Evolutionary conservation across 1,140 invertebrate genomes (phyloP).

Genomic region (Gyrodactylus salaris): DNA sequence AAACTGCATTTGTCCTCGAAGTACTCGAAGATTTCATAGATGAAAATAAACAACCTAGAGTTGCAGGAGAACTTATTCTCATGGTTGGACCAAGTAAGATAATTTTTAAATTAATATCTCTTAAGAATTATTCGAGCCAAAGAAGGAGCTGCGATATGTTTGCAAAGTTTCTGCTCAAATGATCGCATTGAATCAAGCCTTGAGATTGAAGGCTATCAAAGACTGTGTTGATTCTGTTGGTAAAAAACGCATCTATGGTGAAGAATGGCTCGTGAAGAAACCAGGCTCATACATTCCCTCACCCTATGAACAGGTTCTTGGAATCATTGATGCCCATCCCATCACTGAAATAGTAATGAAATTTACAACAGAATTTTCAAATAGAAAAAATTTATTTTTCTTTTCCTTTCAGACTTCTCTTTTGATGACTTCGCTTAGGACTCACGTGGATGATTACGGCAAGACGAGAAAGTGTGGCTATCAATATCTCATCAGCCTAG

Average conservation of each 20-base stretch:
- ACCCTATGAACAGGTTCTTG: constrained; percentile 24
- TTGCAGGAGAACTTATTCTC: constrained; percentile 20
- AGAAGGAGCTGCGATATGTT: constrained; percentile 22
- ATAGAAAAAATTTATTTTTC: too few relatives aligned
- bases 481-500: constrained; percentile 23
- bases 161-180: constrained; percentile 19
- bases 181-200: constrained; percentile 22
- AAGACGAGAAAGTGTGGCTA: constrained; percentile 23
- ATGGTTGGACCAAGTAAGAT: background rate
- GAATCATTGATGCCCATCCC: constrained; percentile 22
- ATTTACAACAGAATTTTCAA: background rate
- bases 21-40: constrained; percentile 22
- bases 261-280: constrained; percentile 24
- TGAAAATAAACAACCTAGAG: constrained; percentile 15
- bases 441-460: constrained; percentile 22
- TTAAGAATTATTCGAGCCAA: constrained; percentile 22
- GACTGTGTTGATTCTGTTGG: constrained; percentile 22
- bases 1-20: constrained; percentile 18
- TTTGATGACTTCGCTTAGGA: constrained; percentile 20
- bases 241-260: constrained; percentile 19
- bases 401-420: constrained; percentile 22
- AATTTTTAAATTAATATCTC: background rate
- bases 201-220: constrained; percentile 20
- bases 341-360: constrained; percentile 18
- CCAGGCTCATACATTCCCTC: constrained; percentile 24